Conservation (phyloP, 2,888 invertebrate species). For the Arctia plantaginis region DNA sequence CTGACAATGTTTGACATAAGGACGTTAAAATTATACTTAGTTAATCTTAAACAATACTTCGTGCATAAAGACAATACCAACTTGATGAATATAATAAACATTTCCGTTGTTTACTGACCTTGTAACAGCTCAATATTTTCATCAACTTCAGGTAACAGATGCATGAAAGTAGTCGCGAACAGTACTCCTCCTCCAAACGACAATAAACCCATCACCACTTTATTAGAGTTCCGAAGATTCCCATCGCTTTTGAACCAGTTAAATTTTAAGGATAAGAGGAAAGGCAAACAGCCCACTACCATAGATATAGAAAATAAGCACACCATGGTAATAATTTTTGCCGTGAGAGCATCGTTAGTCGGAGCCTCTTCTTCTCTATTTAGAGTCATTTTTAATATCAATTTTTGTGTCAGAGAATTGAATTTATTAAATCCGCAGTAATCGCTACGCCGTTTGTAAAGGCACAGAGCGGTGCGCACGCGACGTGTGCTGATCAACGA, state of each 20-base stretch:
- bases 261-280: conserved; percentile 89
- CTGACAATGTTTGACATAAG: neutral
- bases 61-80: neutral
- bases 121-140: conserved; percentile 89
- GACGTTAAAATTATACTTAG: neutral
- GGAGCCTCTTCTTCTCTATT: conserved; percentile 51
- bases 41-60: neutral
- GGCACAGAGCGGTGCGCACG: conserved; percentile 51
- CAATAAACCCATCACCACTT: conserved; percentile 87
- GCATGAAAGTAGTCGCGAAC: conserved; percentile 93
- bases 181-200: conserved; percentile 94
- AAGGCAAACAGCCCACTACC: conserved; percentile 91
- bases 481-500: conserved; percentile 56
- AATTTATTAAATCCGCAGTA: conserved; percentile 47
- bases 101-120: conserved; percentile 64
- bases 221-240: conserved; percentile 81
- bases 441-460: conserved; percentile 27
- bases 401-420: conserved; percentile 45
- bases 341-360: conserved; percentile 84
- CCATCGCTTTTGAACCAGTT: conserved; percentile 86
- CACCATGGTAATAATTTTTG: conserved; percentile 93
- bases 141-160: conserved; percentile 92
- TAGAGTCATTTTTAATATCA: conserved; percentile 44
- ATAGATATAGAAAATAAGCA: conserved; percentile 92
- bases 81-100: conserved; percentile 5